phyloP scores from a whole-genome alignment of 2,888 invertebrate species.

The Hoplodrina ambigua region DNA sequence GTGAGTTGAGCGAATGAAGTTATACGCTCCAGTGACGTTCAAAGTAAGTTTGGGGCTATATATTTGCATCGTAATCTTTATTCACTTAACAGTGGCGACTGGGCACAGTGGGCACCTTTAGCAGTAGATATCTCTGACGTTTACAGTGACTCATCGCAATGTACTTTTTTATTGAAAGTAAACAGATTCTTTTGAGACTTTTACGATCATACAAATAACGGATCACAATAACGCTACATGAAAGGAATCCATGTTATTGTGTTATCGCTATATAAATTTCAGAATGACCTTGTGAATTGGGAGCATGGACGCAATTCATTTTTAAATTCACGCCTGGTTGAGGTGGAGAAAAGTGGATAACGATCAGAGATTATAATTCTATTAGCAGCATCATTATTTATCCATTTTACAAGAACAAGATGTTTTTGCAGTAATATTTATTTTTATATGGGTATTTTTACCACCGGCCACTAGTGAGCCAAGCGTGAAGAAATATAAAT shows the following conservation, averaged over 20 bases:
- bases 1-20: slow-evolving; percentile 42
- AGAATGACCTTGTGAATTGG: slow-evolving; percentile 52
- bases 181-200: slow-evolving; percentile 70
- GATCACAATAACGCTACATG: slow-evolving; percentile 61
- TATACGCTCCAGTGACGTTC: slow-evolving; percentile 39
- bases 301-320: slow-evolving; percentile 46
- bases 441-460: not conserved
- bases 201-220: slow-evolving; percentile 63
- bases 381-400: slow-evolving; percentile 35
- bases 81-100: slow-evolving; percentile 51
- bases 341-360: slow-evolving; percentile 31
- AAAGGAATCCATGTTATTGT: slow-evolving; percentile 56
- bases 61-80: slow-evolving; percentile 62
- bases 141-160: slow-evolving; percentile 63
- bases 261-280: slow-evolving; percentile 52
- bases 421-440: slow-evolving; percentile 10
- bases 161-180: slow-evolving; percentile 62
- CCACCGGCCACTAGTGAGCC: not conserved
- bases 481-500: slow-evolving; percentile 18
- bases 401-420: slow-evolving; percentile 19
- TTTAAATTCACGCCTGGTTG: slow-evolving; percentile 28
- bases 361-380: slow-evolving; percentile 39
- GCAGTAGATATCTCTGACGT: slow-evolving; percentile 34
- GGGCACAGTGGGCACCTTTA: slow-evolving; percentile 36
- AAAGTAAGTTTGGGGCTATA: slow-evolving; percentile 44